Evolutionary conservation across 1,140 invertebrate genomes (phyloP), one percentile per base, ranked within the genome.

Genomic region (Megalopta genalis): DNA sequence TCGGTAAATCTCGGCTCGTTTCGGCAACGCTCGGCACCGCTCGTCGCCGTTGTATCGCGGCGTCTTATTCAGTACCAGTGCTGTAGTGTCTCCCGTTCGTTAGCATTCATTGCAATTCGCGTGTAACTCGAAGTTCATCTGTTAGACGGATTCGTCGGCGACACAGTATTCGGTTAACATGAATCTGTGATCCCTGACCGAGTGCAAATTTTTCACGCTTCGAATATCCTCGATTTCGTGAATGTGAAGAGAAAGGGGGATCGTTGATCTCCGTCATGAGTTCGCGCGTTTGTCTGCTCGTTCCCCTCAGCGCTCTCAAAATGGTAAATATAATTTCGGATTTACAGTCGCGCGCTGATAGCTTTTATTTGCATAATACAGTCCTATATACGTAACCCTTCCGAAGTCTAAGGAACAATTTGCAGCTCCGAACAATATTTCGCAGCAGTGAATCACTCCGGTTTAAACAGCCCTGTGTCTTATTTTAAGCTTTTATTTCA

Each of bases 11-110:
- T 85, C 84, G 84, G 62, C 1, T 52, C 0, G 7, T 2, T 25
- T 81, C 83, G 83, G 18, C 1, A 1, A 14, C 21, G 25, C 16
- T 78, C 84, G 84, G 25, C 18, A 23, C 46, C 21, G 18, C 39
- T 70, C 65, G 77, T 60, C 16, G 80, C n/a, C 49, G 72, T 60
- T 54, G 60, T 49, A 42, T 68, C 64, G 65, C 59, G 57, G 42
- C 72, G 71, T 57, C 62, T 77, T 66, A 75, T 85, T 85, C 79
- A 82, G 73, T 81, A 37, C 16, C 79, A 82, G 73, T 81, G 25
- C 16, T n/a, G 21, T 59, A 64, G 39, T 69, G 77, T 81, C 57
- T 37, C 18, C 59, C 37, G 68, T 7, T 32, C 27, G n/a, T 7
- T 57, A 14, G 76, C 37, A 27, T 75, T 66, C 27, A 12, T 23